Percentiles rank a stretch among this genome's conserved stretches.
These are phyloP conservation scores for Acrobasis repandana DNA, from an alignment of 2,888 invertebrate genomes.

Conservation along the genomic window DNA sequence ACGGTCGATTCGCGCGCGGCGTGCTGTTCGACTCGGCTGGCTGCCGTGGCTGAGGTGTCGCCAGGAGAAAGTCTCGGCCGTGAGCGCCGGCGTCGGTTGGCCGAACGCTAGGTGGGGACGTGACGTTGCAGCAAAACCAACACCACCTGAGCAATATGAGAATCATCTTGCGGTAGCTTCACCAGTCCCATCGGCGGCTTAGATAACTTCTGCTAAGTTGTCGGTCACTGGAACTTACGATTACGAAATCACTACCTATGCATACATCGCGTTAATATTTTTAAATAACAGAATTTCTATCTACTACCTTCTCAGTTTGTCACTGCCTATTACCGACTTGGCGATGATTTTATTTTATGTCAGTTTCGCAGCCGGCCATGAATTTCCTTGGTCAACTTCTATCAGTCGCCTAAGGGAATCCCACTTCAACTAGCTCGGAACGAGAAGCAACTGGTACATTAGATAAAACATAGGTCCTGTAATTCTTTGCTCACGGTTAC, in stretches of 20 bases:
- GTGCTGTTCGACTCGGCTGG: conserved; percentile 65
- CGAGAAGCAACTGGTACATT: no score
- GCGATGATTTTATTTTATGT: no score
- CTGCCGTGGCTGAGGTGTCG: conserved; percentile 74
- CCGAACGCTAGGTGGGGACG: conserved; percentile 60
- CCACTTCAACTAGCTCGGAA: no score
- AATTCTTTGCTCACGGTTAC: no score
- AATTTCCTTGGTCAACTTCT: no score
- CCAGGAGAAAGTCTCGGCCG: conserved; percentile 82
- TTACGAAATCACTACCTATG: background rate
- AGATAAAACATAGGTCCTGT: no score
- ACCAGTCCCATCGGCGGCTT: conserved; percentile 18
- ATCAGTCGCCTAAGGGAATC: no score
- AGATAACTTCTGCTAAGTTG: conserved; percentile 11
- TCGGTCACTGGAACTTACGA: background rate
- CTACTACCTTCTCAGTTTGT: no score
- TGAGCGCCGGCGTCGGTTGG: conserved; percentile 71
- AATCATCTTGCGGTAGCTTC: conserved; percentile 35
- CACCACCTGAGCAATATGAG: conserved; percentile 55
- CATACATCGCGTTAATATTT: no score
- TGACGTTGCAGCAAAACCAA: conserved; percentile 66
- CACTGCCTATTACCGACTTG: no score
- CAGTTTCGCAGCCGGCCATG: no score
- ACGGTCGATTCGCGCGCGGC: conserved; percentile 72
- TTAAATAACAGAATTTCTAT: no score